Evolutionary conservation across 2,888 invertebrate species (phyloP).

Genomic region (Hydrotaea cyrtoneurina): DNA sequence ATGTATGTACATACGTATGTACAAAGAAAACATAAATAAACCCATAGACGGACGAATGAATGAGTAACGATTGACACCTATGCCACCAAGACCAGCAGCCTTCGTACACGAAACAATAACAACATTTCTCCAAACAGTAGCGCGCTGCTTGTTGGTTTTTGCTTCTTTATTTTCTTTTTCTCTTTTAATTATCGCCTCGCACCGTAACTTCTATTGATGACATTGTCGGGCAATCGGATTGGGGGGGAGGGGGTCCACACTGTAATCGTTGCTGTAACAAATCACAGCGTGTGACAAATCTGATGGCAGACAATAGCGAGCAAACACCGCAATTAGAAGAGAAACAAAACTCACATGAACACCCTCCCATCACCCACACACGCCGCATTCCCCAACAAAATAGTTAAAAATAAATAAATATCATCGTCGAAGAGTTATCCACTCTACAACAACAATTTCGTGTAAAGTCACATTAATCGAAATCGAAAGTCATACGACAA

Average conservation of each 20-base stretch:
- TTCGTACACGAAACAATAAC: slow-evolving; percentile 1
- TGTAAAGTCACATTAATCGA: slow-evolving; percentile 37
- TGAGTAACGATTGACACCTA: neutral
- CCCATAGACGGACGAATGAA: neutral
- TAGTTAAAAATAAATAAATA: neutral
- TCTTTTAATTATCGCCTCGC: neutral
- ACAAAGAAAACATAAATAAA: slow-evolving; percentile 29
- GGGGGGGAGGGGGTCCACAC: neutral
- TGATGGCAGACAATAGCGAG: neutral
- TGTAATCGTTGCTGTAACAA: neutral
- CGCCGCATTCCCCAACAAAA: neutral
- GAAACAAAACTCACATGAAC: neutral
- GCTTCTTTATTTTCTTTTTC: neutral
- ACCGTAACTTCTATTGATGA: neutral
- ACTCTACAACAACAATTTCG: slow-evolving; percentile 9
- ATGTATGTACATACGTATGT: neutral
- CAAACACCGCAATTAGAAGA: neutral
- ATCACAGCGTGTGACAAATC: slow-evolving; percentile 25
- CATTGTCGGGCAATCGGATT: neutral
- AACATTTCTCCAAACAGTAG: slow-evolving; percentile 24
- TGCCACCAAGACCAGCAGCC: neutral
- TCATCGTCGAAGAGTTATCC: neutral
- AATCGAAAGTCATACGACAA: slow-evolving; percentile 62
- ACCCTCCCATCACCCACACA: neutral
- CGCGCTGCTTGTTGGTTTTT: slow-evolving; percentile 29